A percentile compares a stretch with the other conserved stretches of the same genome.
Evolutionary conservation across 1,140 invertebrate species (phyloP).

Genomic region (Tetranychus urticae): DNA sequence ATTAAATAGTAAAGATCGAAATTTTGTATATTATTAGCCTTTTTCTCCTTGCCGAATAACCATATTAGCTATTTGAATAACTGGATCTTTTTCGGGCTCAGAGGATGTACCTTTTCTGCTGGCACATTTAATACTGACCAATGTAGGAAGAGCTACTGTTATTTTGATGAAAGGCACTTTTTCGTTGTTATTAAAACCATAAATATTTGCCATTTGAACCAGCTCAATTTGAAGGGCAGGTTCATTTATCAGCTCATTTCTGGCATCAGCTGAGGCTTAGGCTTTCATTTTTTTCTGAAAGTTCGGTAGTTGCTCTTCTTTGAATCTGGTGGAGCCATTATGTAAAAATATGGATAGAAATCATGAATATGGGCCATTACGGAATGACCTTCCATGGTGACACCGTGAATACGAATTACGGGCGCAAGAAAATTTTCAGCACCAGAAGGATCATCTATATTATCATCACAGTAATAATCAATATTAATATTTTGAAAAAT

Average conservation of each 20-base stretch:
- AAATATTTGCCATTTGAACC: conserved; percentile 56
- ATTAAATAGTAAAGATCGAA: conserved; percentile 94
- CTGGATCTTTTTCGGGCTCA: conserved; percentile 81
- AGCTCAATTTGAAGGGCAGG: conserved; percentile 61
- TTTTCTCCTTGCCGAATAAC: conserved; percentile 58
- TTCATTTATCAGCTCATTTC: conserved; percentile 52
- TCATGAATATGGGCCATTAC: conserved; percentile 91
- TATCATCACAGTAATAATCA: too few relatives aligned
- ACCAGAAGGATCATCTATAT: too few relatives aligned
- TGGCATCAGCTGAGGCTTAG: conserved; percentile 49
- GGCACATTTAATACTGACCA: conserved; percentile 95
- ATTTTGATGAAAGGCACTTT: conserved; percentile 63
- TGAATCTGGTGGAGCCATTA: conserved; percentile 52
- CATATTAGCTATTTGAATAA: conserved; percentile 99
- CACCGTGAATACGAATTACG: conserved; percentile 56
- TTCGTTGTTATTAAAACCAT: conserved; percentile 58
- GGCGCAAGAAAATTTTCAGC: too few relatives aligned
- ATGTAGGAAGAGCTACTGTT: conserved; percentile 54
- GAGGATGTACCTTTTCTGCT: conserved; percentile 93
- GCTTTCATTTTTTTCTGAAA: conserved; percentile 51
- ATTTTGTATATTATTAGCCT: conserved; percentile 98
- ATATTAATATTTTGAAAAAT: too few relatives aligned
- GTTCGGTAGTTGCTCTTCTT: conserved; percentile 36
- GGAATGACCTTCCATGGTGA: conserved; percentile 74
- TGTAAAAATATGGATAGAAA: conserved; percentile 86